Base-by-base conservation (phyloP, 2,113 vertebrate species). In the Hippocampus abdominalis region DNA sequence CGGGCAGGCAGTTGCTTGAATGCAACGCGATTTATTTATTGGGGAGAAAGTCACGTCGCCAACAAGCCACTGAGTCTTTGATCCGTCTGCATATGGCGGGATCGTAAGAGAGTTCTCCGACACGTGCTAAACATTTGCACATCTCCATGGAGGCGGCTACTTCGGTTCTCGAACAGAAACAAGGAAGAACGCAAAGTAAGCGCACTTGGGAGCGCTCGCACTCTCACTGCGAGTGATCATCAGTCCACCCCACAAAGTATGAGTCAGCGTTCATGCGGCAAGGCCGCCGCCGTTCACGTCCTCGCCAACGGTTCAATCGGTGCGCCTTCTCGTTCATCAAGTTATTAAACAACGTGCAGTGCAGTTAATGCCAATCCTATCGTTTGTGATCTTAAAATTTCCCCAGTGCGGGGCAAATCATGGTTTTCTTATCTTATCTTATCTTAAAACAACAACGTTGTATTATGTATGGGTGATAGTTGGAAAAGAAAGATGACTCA, bases 401-500 rank as follows among this genome's bases (percentile, higher is more conserved):
- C n/a, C n/a, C n/a, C n/a, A n/a, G n/a, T n/a, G n/a, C n/a, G n/a
- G n/a, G n/a, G n/a, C n/a, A n/a, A n/a, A n/a, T n/a, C n/a, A n/a
- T n/a, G n/a, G n/a, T n/a, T n/a, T n/a, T 36, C 32, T 36, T 36
- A 36, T 36, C 32, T 36, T 36, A 36, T 36, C 32, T 36, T 36
- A 36, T 36, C 32, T 36, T 36, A 6, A 36, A 36, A 36, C 32
- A 5, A 6, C 32, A 36, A 36, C 32, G 5, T 36, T 32, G 32
- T 7, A 36, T 36, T 36, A 36, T 77, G 69, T 76, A 72, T 80
- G 74, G 80, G 81, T 59, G 51, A 39, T 12, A 69, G 60, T 63
- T 80, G 79, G 9, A 23, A 56, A 56, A 56, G 2, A 25, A 48
- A 48, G 46, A 48, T 1, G 16, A 98, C 96, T 98, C 89, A 98